A percentile compares a stretch with the other conserved stretches of the same genome.
These are phyloP conservation scores for Chelonoidis abingdonii DNA, from an alignment of 2,113 vertebrate genomes.

Conservation along the genomic window DNA sequence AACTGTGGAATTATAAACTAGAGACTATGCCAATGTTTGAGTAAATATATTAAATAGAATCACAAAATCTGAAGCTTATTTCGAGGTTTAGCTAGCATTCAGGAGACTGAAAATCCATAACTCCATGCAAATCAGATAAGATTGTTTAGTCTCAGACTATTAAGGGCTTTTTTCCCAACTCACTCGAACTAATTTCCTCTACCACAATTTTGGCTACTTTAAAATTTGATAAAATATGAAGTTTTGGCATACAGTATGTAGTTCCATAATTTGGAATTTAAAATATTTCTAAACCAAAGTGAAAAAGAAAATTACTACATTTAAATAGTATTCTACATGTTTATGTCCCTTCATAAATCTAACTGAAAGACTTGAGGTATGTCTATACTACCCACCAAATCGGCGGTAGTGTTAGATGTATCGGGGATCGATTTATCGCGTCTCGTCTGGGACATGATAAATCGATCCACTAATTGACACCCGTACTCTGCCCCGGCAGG, in stretches of 20 bases:
- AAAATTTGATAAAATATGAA: background rate
- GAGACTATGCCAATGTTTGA: background rate
- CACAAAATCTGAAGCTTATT: background rate
- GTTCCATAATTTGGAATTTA: conserved; percentile 13
- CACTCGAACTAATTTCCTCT: background rate
- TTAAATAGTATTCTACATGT: conserved; percentile 50
- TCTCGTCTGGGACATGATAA: too few species aligned
- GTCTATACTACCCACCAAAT: too few species aligned
- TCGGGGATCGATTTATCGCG: too few species aligned
- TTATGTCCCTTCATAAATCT: conserved; percentile 25
- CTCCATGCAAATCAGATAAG: background rate
- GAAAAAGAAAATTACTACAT: background rate
- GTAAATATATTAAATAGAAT: background rate
- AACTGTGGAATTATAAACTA: background rate
- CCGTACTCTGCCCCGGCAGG: too few species aligned
- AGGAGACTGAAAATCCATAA: background rate
- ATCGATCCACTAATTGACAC: too few species aligned
- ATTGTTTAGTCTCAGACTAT: background rate
- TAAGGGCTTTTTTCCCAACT: background rate
- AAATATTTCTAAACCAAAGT: conserved; percentile 18
- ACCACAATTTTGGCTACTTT: background rate
- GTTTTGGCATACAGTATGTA: background rate
- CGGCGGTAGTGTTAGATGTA: too few species aligned
- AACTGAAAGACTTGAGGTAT: background rate
- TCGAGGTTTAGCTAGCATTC: background rate